Conservation (phyloP, 2,797 vertebrate genomes). For the Buphagus erythrorhynchus region DNA sequence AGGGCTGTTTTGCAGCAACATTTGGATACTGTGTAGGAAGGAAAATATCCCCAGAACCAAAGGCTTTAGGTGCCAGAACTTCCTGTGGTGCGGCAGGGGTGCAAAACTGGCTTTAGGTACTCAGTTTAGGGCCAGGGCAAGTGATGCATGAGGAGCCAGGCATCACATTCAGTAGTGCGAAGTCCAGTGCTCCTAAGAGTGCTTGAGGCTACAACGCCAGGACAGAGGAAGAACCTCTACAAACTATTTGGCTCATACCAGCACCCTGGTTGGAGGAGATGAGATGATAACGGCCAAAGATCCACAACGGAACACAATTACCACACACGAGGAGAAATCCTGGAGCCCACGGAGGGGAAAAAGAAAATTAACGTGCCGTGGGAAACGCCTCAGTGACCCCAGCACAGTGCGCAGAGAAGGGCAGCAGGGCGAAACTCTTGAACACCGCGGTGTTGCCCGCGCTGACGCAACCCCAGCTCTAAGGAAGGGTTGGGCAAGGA, state of each 20-base stretch:
- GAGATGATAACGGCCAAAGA: not conserved
- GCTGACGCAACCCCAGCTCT: not conserved
- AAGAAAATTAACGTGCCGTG: fast-evolving
- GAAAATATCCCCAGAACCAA: not conserved
- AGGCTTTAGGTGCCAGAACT: not conserved
- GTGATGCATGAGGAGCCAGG: fast-evolving
- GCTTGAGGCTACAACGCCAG: not conserved
- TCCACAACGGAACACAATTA: not conserved
- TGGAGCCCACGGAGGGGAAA: not conserved
- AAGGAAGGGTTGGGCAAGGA: not conserved
- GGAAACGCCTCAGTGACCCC: not conserved
- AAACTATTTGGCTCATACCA: not conserved
- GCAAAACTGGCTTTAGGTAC: not conserved
- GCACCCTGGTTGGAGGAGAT: not conserved
- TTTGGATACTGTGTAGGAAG: not conserved
- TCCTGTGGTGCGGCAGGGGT: not conserved
- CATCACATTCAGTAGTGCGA: fast-evolving
- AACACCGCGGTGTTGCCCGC: not conserved
- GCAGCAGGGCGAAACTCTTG: not conserved
- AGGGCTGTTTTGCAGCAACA: not conserved
- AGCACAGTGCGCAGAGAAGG: fast-evolving
- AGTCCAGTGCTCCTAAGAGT: not conserved
- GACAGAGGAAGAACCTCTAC: not conserved
- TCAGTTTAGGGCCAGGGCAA: not conserved
- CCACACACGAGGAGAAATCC: not conserved